Evolutionary conservation across 2,888 invertebrate genomes (phyloP).

Genomic region (Argynnis bischoffii): DNA sequence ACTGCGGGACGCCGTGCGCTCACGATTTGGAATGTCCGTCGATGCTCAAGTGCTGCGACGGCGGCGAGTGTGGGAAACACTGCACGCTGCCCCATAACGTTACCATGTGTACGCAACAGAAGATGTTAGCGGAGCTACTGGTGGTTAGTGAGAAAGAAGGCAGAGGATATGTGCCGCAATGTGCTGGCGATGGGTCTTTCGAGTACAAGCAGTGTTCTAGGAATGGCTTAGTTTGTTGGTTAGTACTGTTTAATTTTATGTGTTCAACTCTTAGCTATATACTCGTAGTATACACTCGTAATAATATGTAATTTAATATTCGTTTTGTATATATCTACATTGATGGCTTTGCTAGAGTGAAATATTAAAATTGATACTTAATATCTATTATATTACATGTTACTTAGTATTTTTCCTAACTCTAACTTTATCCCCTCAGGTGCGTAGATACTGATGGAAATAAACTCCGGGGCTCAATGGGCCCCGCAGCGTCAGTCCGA

Average conservation of each 20-base stretch:
- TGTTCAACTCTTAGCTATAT: too few species aligned
- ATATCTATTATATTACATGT: too few species aligned
- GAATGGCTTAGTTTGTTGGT: conserved; percentile 93
- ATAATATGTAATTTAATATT: too few species aligned
- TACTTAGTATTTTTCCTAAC: too few species aligned
- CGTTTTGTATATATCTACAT: too few species aligned
- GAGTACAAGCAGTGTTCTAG: conserved; percentile 90
- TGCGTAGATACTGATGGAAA: conserved; percentile 91
- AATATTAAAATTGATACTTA: too few species aligned
- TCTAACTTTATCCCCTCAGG: conserved; percentile 47
- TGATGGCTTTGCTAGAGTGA: too few species aligned
- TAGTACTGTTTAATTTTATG: conserved; percentile 36
- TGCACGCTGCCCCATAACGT: conserved; percentile 89
- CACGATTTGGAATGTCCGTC: conserved; percentile 92
- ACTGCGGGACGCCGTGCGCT: conserved; percentile 86
- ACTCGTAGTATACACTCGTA: too few species aligned
- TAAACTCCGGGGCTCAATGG: conserved; percentile 91
- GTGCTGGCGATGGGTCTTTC: conserved; percentile 87
- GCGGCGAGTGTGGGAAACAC: conserved; percentile 87
- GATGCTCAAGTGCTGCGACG: conserved; percentile 91
- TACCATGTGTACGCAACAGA: conserved; percentile 90
- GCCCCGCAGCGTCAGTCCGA: conserved; percentile 86
- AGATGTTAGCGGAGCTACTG: conserved; percentile 88
- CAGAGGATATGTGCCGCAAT: conserved; percentile 92
- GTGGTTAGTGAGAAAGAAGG: conserved; percentile 90